phyloP scores from a whole-genome alignment of 2,113 vertebrate genomes.

The Neodontobutis hainanensis region DNA sequence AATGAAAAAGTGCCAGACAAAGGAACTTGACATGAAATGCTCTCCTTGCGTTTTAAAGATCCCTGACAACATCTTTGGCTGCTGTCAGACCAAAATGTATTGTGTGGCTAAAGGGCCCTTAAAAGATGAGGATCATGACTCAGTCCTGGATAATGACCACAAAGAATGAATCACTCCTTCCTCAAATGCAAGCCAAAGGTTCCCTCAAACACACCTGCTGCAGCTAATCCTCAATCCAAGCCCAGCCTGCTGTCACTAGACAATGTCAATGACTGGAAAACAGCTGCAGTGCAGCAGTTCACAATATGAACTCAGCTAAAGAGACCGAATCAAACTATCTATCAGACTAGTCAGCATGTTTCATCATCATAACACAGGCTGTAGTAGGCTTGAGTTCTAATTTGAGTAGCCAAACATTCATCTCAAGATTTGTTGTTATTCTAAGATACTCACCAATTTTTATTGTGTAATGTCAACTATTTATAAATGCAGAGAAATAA shows the following conservation, averaged over 20 bases:
- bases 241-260: slow-evolving; percentile 58
- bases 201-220: slow-evolving; percentile 77
- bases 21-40: slow-evolving; percentile 30
- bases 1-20: slow-evolving; percentile 30
- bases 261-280: slow-evolving; percentile 47
- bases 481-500: slow-evolving; percentile 66
- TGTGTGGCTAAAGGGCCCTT: slow-evolving; percentile 45
- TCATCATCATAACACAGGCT: neutral
- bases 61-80: slow-evolving; percentile 12
- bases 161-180: slow-evolving; percentile 79
- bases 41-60: slow-evolving; percentile 42
- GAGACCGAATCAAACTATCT: slow-evolving; percentile 3
- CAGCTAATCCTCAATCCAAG: slow-evolving; percentile 55
- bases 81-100: slow-evolving; percentile 48
- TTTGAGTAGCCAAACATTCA: neutral
- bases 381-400: neutral
- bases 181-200: slow-evolving; percentile 65
- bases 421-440: neutral
- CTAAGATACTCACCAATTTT: slow-evolving; percentile 33
- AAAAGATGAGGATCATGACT: slow-evolving; percentile 68
- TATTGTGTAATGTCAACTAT: slow-evolving; percentile 70
- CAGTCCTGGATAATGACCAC: slow-evolving; percentile 68
- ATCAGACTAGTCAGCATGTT: neutral
- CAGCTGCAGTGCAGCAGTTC: slow-evolving; percentile 56
- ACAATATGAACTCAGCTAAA: slow-evolving; percentile 35